Conservation (phyloP, 1,140 invertebrate genomes). For the Brachionus paranguensis region DNA sequence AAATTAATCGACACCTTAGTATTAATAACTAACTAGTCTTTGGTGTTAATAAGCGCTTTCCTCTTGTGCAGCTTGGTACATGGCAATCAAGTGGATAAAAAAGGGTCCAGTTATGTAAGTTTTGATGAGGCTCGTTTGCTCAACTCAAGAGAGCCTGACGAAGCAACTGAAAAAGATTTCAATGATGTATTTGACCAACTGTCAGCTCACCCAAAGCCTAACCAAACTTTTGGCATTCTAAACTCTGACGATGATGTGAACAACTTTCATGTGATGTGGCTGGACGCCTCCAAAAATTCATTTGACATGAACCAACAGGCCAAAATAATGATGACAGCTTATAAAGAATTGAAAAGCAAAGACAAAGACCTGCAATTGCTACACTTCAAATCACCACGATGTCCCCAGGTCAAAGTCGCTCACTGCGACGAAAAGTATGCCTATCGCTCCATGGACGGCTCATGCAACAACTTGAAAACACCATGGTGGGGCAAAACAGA, state of each 20-base stretch:
- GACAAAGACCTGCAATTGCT: background rate
- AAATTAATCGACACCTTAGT: too few species aligned
- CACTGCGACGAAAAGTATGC: background rate
- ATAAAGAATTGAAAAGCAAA: background rate
- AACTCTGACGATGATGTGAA: background rate
- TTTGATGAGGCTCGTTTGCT: background rate
- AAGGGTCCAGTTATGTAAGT: background rate
- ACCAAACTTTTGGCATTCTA: background rate
- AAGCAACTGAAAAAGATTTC: background rate
- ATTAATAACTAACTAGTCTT: background rate
- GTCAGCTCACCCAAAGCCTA: background rate
- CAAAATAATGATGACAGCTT: background rate
- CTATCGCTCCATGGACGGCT: slow-evolving; percentile 69
- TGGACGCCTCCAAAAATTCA: background rate
- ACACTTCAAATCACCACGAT: background rate
- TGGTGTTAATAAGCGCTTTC: background rate
- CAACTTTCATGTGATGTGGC: background rate
- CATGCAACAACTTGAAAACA: slow-evolving; percentile 79
- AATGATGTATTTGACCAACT: background rate
- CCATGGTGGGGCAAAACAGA: slow-evolving; percentile 68
- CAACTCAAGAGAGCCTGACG: background rate
- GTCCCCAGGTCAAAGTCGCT: background rate
- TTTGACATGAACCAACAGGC: background rate
- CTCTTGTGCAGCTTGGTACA: background rate
- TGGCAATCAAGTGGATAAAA: background rate